These are phyloP conservation scores for Solea solea DNA, from an alignment of 2,113 vertebrate genomes.

Conservation along the genomic window DNA sequence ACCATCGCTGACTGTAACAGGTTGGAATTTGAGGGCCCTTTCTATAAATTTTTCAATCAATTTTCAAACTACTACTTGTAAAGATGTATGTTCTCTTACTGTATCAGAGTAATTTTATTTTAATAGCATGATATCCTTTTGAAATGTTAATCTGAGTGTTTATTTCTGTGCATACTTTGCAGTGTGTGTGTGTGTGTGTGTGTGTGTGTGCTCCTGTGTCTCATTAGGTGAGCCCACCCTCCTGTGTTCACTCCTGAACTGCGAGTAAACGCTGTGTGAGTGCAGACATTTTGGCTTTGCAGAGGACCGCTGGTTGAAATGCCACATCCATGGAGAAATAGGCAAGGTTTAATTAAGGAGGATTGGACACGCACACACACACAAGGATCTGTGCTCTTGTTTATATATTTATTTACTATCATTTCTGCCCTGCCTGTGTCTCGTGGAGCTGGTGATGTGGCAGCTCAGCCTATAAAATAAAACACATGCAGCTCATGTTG, in stretches of 20 bases:
- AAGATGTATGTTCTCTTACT: too few species aligned
- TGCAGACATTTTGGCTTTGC: background rate
- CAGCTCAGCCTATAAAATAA: constrained; percentile 6
- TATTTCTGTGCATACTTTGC: too few species aligned
- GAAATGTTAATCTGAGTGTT: too few species aligned
- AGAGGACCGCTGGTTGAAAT: constrained; percentile 31
- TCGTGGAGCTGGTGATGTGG: background rate
- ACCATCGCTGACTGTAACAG: too few species aligned
- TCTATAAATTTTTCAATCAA: too few species aligned
- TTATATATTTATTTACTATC: background rate
- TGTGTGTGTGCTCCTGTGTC: background rate
- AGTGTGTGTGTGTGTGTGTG: too few species aligned
- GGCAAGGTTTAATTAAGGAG: constrained; percentile 20
- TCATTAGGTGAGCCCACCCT: constrained; percentile 1
- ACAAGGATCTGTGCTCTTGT: too few species aligned
- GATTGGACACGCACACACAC: background rate
- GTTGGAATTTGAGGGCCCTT: too few species aligned
- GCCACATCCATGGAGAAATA: constrained; percentile 48
- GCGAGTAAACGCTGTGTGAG: background rate
- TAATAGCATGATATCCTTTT: too few species aligned
- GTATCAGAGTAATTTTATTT: too few species aligned
- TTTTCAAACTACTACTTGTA: too few species aligned
- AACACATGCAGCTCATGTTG: constrained; percentile 25
- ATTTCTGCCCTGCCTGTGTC: constrained; percentile 16
- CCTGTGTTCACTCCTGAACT: background rate